Evolutionary conservation across 2,888 invertebrate species (phyloP).

Genomic region (Drepana falcataria): DNA sequence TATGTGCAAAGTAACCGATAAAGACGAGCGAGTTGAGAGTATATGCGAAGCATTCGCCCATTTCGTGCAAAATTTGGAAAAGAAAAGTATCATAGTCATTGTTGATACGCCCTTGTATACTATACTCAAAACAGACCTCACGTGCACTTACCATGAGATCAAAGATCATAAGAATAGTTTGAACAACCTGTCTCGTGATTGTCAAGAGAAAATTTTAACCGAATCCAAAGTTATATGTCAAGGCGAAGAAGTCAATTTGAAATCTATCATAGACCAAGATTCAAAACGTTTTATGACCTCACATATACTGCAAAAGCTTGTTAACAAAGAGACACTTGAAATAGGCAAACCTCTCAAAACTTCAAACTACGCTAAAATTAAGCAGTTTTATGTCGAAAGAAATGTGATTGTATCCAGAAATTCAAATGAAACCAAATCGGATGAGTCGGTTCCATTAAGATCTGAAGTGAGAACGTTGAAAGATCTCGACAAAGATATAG

Average conservation of each 20-base stretch:
- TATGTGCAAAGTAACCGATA: background rate
- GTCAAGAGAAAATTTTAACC: slow-evolving; percentile 2
- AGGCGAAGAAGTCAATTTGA: slow-evolving; percentile 3
- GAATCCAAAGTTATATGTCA: slow-evolving; percentile 3
- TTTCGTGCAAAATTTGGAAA: background rate
- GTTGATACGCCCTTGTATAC: background rate
- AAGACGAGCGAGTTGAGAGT: background rate
- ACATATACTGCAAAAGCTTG: slow-evolving; percentile 3
- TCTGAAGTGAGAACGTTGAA: background rate
- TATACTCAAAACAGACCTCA: background rate
- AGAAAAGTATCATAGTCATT: background rate
- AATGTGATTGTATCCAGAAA: background rate
- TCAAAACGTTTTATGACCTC: slow-evolving; percentile 2
- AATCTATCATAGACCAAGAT: background rate
- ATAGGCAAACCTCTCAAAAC: slow-evolving; percentile 2
- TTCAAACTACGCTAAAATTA: slow-evolving; percentile 3
- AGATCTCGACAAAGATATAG: background rate
- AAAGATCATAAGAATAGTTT: slow-evolving; percentile 2
- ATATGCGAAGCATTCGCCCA: background rate
- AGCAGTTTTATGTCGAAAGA: slow-evolving; percentile 5
- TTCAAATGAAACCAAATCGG: background rate
- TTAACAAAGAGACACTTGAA: slow-evolving; percentile 2
- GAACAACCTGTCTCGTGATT: slow-evolving; percentile 1
- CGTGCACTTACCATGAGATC: background rate
- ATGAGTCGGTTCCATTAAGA: background rate